Base-by-base conservation (phyloP, 2,113 vertebrate species). In the Genyomyrus donnyi region DNA sequence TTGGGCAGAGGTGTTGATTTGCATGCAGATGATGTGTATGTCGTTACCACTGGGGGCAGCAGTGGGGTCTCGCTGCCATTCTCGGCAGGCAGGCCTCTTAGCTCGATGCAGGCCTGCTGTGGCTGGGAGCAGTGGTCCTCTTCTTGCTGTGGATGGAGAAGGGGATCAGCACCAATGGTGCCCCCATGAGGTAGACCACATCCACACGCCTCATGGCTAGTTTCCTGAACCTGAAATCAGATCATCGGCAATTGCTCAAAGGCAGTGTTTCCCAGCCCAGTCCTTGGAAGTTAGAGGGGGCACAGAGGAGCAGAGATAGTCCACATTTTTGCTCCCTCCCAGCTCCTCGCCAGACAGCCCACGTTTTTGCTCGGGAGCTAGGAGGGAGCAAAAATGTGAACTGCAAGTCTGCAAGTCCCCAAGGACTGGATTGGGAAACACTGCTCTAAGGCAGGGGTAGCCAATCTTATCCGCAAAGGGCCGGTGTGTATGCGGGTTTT, bases 61-160 rank as follows among this genome's bases (percentile, higher is more conserved):
- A 93, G 50, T 1, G 80, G 90, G 39, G 91, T 70, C 48, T 93
- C 92, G 24, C 52, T 91, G 89, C 87, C 87, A 80, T 90, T 90
- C 21, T 91, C 92, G n/a, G 35, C 84, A 19, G n/a, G 58, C 39
- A 50, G 31, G 70, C 52, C 88, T 1, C 35, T 53, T 85, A 93
- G 19, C 66, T 92, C 87, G 3, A 93, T 8, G 2, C 48, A 45
- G 48, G 89, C 89, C 92, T 93, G 49, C 31, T 53, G 85, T 35
- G 27, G 31, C 11, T 11, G 85, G 85, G 85, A 15, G 11, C 15
- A 50, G n/a, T 4, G 31, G 50, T n/a, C 83, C 5, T 45, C 21
- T 24, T 85, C 83, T 6, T 48, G 45, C 8, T 9, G 3, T 0
- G 85, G 45, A 31, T n/a, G n/a, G 49, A 85, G 48, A 52, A 35